phyloP scores from a whole-genome alignment of 2,113 vertebrate genomes.

The Colinus virginianus region DNA sequence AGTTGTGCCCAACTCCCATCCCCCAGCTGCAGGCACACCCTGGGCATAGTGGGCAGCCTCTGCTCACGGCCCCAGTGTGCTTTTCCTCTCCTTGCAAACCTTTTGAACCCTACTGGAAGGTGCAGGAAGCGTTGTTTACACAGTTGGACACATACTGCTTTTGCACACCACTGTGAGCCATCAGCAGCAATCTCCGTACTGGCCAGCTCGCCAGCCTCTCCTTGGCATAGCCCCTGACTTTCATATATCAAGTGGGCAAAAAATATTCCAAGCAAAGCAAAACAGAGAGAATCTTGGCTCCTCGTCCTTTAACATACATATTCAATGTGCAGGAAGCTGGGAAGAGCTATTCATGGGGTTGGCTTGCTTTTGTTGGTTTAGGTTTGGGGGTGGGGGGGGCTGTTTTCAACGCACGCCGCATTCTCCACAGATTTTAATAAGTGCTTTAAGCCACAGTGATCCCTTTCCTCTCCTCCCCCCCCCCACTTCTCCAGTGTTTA shows the following conservation, averaged over 20 bases:
- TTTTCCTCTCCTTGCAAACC: constrained; percentile 19
- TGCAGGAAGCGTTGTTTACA: constrained; percentile 59
- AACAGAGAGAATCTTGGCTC: constrained; percentile 47
- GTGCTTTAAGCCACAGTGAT: constrained; percentile 11
- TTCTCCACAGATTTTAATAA: constrained; percentile 48
- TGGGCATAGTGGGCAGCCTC: neutral
- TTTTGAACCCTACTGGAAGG: neutral
- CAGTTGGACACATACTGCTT: constrained; percentile 64
- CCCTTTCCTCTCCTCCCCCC: too few relatives aligned
- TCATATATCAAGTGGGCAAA: constrained; percentile 59
- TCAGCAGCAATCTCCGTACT: constrained; percentile 50
- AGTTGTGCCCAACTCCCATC: neutral
- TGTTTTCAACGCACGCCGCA: neutral
- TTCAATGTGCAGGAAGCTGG: constrained; percentile 71
- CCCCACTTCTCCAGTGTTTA: neutral
- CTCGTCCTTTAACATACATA: constrained; percentile 66
- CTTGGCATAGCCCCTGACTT: constrained; percentile 63
- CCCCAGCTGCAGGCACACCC: neutral
- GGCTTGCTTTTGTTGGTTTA: constrained; percentile 68
- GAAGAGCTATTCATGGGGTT: constrained; percentile 61
- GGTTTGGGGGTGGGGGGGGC: neutral
- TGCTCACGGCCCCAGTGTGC: neutral
- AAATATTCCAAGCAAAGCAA: constrained; percentile 76
- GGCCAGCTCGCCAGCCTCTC: constrained; percentile 61
- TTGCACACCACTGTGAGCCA: constrained; percentile 69